Base-by-base conservation (phyloP, 2,113 vertebrate genomes). In the Herpailurus yagouaroundi region DNA sequence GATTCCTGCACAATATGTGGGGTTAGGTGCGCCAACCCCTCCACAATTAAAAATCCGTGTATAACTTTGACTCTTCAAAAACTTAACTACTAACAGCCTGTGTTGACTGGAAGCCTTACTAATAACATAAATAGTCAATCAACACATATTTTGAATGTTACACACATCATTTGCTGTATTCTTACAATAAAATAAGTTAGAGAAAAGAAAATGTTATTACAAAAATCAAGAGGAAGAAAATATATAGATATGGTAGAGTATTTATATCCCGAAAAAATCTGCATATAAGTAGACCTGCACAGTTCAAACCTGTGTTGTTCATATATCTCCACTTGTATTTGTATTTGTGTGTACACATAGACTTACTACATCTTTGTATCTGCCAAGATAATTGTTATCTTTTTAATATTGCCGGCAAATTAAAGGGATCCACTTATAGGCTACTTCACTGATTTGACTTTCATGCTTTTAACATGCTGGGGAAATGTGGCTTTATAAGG, bases 361-460 rank as follows among this genome's bases (percentile, higher is more conserved):
- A 18, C 64, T 82, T 93, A 5, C 19, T 89, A 16, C 0, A 4
- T 41, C 25, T 9, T 96, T 3, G 2, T 27, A 57, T 48, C 63
- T 96, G 45, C 80, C 68, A 92, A 71, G 83, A 81, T 76, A 38
- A 74, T 48, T 48, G 5, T 16, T 91, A 63, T 90, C 27, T 95
- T 95, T 95, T 93, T 71, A 60, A 14, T 10, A 64, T 25, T 89
- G 73, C 7, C 29, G 77, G 33, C 84, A 92, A 79, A 11, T 50
- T 66, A 48, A 96, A 76, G 68, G 71, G 15, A 57, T 15, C 7
- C 63, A 1, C 6, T 95, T 45, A 85, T 97, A 73, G 38, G 69
- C 38, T 83, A 27, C 29, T 27, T 84, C 25, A 93, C 89, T 97
- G 74, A 33, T 41, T 97, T 84, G 80, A 36, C 31, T 85, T 96